phyloP scores from a whole-genome alignment of 2,797 vertebrate species.

The Muscicapa comitata region DNA sequence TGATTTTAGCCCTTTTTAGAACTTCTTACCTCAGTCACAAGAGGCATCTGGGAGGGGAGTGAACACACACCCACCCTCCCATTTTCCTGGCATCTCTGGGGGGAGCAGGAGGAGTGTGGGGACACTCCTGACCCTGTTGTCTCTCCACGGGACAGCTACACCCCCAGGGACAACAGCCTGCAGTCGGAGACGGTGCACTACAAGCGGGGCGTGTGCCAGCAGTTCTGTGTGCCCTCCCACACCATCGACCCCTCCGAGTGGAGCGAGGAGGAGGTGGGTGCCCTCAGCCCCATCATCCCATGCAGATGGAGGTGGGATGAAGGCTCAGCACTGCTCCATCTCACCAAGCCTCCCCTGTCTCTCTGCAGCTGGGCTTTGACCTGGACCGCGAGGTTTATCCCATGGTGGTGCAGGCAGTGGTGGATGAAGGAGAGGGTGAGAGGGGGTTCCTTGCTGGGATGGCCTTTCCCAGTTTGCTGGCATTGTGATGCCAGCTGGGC shows the following conservation, averaged over 20 bases:
- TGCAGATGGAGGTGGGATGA: accelerated
- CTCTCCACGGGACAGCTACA: constrained; percentile 77
- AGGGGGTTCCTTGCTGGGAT: not conserved
- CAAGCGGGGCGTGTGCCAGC: constrained; percentile 93
- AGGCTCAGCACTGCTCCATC: not conserved
- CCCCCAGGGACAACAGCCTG: constrained; percentile 89
- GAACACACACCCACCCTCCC: not conserved
- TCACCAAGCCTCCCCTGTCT: not conserved
- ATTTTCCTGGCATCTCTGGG: not conserved
- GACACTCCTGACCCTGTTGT: not conserved
- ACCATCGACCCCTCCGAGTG: constrained; percentile 94
- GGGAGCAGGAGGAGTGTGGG: not conserved
- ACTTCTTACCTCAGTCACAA: not conserved
- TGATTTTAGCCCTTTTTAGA: not conserved
- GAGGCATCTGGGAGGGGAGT: not conserved
- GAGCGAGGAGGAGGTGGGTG: constrained; percentile 90
- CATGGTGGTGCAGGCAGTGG: constrained; percentile 94
- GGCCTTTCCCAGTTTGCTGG: not conserved
- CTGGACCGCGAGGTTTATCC: constrained; percentile 94
- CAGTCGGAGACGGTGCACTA: constrained; percentile 96
- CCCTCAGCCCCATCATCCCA: not conserved
- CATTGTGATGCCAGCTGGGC: not conserved
- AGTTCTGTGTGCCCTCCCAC: constrained; percentile 96
- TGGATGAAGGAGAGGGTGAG: constrained; percentile 92
- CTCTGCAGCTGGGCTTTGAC: constrained; percentile 87